phyloP scores from a whole-genome alignment of 1,140 invertebrate species.

The Brachionus asplanchnoidis region DNA sequence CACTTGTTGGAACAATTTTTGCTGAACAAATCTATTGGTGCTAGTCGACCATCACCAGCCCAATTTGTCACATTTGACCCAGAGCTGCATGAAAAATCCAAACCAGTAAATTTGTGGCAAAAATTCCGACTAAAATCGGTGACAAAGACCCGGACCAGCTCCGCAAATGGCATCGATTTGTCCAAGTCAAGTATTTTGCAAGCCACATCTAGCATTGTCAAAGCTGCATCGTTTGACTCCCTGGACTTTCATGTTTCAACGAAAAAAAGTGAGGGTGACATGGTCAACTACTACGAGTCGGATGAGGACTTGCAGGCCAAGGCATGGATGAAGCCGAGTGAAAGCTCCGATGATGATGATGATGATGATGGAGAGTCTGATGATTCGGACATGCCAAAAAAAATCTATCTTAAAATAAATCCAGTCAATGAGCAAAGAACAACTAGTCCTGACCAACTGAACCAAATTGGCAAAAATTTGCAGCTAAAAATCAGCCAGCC shows the following conservation, averaged over 20 bases:
- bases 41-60: neutral
- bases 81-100: neutral
- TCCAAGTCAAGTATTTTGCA: neutral
- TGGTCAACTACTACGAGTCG: neutral
- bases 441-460: neutral
- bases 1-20: slow-evolving; percentile 3
- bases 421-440: neutral
- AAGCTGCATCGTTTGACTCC: neutral
- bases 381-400: neutral
- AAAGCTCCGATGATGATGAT: neutral
- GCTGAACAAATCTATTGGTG: neutral
- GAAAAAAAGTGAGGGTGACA: neutral
- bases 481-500: neutral
- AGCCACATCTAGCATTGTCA: neutral
- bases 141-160: neutral
- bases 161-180: neutral
- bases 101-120: neutral
- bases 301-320: neutral
- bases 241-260: neutral
- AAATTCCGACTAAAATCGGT: neutral
- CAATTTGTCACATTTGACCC: neutral
- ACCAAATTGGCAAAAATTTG: slow-evolving; percentile 17
- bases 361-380: neutral
- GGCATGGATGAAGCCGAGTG: neutral
- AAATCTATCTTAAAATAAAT: slow-evolving; percentile 29